Conservation (phyloP, 2,797 vertebrate genomes). For the Phataginus tetradactyla region DNA sequence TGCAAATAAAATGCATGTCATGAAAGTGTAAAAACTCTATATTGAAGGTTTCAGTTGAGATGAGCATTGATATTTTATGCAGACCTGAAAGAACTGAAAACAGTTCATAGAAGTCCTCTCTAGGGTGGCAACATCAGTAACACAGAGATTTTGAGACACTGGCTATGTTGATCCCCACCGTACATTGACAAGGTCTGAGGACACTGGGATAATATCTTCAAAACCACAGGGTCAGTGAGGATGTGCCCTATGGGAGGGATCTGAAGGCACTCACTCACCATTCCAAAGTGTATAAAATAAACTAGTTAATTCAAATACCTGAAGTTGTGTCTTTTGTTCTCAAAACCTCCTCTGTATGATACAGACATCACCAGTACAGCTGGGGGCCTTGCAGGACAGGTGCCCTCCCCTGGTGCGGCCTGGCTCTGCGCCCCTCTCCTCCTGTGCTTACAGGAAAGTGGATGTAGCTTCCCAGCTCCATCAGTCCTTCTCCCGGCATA, state of each 20-base stretch:
- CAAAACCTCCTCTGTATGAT: neutral
- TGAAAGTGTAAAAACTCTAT: neutral
- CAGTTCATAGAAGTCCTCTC: neutral
- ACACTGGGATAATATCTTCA: neutral
- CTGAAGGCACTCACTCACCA: neutral
- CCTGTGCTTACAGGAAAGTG: neutral
- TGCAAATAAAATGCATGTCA: neutral
- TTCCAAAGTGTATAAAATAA: neutral
- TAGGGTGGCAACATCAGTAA: neutral
- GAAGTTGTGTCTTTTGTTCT: neutral
- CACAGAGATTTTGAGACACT: neutral
- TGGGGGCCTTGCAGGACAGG: accelerated
- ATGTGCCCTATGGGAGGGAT: neutral
- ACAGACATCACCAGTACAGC: neutral
- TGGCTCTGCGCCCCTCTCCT: neutral
- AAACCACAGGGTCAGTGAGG: neutral
- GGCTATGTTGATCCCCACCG: neutral
- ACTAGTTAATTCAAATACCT: neutral
- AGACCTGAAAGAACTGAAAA: neutral
- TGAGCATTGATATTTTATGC: neutral
- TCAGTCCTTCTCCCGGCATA: neutral
- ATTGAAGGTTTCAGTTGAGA: neutral
- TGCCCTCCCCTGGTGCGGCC: accelerated
- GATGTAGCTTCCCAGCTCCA: neutral
- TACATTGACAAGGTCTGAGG: neutral